Base-by-base conservation (phyloP, 1,140 invertebrate species). In the Kradibia gibbosae region DNA sequence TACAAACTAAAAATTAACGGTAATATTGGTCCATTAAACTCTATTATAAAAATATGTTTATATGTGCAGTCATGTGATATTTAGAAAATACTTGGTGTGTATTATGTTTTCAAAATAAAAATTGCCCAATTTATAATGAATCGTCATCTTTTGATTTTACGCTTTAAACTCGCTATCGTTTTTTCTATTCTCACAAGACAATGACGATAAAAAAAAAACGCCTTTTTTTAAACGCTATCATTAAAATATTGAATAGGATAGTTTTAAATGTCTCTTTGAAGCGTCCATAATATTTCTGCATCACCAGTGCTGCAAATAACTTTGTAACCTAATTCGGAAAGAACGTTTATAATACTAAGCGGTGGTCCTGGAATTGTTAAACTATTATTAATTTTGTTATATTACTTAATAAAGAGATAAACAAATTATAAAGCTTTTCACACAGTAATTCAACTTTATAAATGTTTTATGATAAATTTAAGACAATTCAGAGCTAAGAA, bases 241-340 rank as follows among this genome's bases (percentile, higher is more conserved):
- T 36, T 67, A 31, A 45, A 3, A 15, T 72, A 48, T 50, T 72
- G 13, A 20, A 48, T 48, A 8, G 28, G 60, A 39, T 28, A 20
- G 22, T 73, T 28, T 88, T 88, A 90, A 86, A 94, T 88, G 89
- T 96, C 95, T 86, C 96, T 93, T 88, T 95, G 94, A 89, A 96
- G 91, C 39, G 95, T 97, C 95, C 95, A 97, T 85, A 95, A 94
- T 85, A 95, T 93, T 90, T 96, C 95, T 22, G 93, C 91, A 88
- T 96, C 95, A 34, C 95, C 95, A 82, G 95, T 95, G 88, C 93
- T 95, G 86, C 93, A 93, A 83, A 96, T 90, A 57, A 97, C 94
- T 87, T 93, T 93, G 88, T 96, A 97, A 71, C 95, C 95, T 78
- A 96, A 90, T 86, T 95, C 93, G 80, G 93, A 93, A 82, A 96